Evolutionary conservation across 2,113 vertebrate genomes (phyloP).

Genomic region (Bubo blakistoni): DNA sequence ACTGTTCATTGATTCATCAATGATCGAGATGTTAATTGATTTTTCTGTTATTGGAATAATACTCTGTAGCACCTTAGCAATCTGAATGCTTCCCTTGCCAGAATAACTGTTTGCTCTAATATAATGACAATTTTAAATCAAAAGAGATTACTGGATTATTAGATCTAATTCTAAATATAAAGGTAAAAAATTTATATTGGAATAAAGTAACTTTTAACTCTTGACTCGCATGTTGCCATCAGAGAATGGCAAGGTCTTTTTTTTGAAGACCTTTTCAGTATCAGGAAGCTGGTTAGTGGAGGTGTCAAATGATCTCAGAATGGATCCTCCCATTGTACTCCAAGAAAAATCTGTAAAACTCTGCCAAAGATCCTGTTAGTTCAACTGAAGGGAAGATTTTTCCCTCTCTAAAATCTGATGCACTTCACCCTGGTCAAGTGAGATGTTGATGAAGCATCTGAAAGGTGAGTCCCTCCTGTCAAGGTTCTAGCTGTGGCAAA

Average conservation of each 20-base stretch:
- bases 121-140: not conserved
- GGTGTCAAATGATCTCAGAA: accelerated
- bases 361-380: not conserved
- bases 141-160: not conserved
- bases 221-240: not conserved
- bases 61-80: not conserved
- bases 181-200: not conserved
- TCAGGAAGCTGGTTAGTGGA: not conserved
- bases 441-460: not conserved
- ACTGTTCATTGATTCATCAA: too few relatives aligned
- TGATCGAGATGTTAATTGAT: not conserved
- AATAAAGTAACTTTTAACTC: not conserved
- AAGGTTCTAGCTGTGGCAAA: not conserved
- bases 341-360: not conserved
- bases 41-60: not conserved
- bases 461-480: not conserved
- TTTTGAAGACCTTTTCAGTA: not conserved
- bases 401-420: not conserved
- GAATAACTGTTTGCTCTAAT: not conserved
- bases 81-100: not conserved
- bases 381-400: not conserved
- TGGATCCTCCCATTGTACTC: not conserved
- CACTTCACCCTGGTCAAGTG: not conserved
- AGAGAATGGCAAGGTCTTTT: not conserved
- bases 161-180: not conserved